A percentile compares a stretch with the other conserved stretches of the same genome.
phyloP scores from a whole-genome alignment of 2,113 vertebrate species.

The Toxostoma redivivum region DNA sequence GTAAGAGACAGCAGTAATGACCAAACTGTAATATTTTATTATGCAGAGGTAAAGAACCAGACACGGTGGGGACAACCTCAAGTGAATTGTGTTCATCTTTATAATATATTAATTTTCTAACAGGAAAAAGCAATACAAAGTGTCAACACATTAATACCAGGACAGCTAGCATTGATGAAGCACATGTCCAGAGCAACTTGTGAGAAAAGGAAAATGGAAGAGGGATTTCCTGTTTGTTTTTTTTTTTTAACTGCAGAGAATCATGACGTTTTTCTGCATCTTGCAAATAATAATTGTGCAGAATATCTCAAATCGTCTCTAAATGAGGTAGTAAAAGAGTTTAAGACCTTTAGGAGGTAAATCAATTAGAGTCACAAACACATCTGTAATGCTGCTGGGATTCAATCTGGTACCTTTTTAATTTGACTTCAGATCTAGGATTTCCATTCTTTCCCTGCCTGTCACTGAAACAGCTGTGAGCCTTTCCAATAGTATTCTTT shows the following conservation, averaged over 20 bases:
- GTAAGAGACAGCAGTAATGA: not conserved
- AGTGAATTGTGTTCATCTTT: not conserved
- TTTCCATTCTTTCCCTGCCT: not conserved
- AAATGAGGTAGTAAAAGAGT: not conserved
- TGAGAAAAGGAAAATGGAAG: not conserved
- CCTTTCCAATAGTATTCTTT: not conserved
- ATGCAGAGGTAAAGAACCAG: not conserved
- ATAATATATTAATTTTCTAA: not conserved
- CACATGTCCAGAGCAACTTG: not conserved
- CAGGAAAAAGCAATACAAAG: not conserved
- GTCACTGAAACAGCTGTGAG: not conserved
- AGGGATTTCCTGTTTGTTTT: not conserved
- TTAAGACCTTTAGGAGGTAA: not conserved
- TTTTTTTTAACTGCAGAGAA: not conserved
- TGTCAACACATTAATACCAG: not conserved
- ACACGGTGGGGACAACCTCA: not conserved
- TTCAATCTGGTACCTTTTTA: not conserved
- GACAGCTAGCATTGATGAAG: not conserved
- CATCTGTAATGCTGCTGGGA: not conserved
- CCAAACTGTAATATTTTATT: conserved; percentile 20
- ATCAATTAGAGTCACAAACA: not conserved
- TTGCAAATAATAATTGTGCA: not conserved
- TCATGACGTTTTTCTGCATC: not conserved
- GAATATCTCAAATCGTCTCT: not conserved
- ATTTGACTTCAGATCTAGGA: not conserved